These are phyloP conservation scores for Ceratosolen solmsi DNA, from an alignment of 1,140 invertebrate species.

Conservation along the genomic window DNA sequence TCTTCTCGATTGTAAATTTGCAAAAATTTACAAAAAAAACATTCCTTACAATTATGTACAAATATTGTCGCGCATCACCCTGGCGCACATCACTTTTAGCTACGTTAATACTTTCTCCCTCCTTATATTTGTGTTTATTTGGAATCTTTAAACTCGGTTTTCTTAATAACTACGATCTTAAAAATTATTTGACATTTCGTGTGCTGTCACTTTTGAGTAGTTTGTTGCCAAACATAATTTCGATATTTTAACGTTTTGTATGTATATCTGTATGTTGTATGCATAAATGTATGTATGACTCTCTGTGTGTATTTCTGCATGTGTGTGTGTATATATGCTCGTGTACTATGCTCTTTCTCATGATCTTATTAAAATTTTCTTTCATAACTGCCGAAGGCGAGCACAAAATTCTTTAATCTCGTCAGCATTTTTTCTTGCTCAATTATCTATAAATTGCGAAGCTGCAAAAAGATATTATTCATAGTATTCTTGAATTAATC, in stretches of 20 bases:
- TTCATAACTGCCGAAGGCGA: neutral
- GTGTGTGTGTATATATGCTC: slow-evolving; percentile 53
- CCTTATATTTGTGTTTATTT: slow-evolving; percentile 48
- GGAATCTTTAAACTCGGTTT: slow-evolving; percentile 40
- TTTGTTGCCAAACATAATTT: slow-evolving; percentile 25
- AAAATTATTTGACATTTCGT: slow-evolving; percentile 36
- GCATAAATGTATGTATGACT: slow-evolving; percentile 50
- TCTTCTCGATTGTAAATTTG: slow-evolving; percentile 27
- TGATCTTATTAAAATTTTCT: neutral
- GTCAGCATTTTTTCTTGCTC: neutral
- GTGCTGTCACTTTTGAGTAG: slow-evolving; percentile 3
- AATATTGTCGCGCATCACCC: slow-evolving; percentile 21
- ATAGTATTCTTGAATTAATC: neutral
- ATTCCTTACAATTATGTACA: slow-evolving; percentile 37
- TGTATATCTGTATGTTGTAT: neutral
- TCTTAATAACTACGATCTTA: slow-evolving; percentile 38
- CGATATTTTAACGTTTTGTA: slow-evolving; percentile 1
- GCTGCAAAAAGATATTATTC: slow-evolving; percentile 21
- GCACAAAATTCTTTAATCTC: neutral
- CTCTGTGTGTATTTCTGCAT: slow-evolving; percentile 43
- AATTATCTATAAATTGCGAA: neutral
- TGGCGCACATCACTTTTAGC: neutral
- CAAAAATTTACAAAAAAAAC: slow-evolving; percentile 41
- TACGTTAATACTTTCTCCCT: slow-evolving; percentile 32
- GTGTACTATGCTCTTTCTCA: slow-evolving; percentile 1